Percentiles rank a stretch among this genome's conserved stretches.
Evolutionary conservation across 2,113 vertebrate species (phyloP).

Genomic region (Microtus ochrogaster): DNA sequence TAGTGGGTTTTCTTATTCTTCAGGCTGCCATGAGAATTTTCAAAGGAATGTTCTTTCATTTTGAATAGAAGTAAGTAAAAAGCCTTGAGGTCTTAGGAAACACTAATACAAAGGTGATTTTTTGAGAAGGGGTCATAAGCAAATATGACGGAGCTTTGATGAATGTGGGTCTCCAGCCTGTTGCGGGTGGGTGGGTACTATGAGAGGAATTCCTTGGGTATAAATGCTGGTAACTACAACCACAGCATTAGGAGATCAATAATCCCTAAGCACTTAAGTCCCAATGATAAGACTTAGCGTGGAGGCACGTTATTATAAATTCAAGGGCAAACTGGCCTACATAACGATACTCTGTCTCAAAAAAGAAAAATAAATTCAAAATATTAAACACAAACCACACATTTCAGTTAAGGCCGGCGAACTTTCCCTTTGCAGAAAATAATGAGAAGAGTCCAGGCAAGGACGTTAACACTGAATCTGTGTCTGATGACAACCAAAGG

Average conservation of each 20-base stretch:
- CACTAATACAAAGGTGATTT: not conserved
- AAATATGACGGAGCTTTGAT: not conserved
- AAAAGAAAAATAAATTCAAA: not conserved
- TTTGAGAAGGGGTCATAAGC: not conserved
- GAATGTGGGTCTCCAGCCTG: not conserved
- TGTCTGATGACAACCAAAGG: not conserved
- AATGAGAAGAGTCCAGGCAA: not conserved
- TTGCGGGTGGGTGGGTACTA: not conserved
- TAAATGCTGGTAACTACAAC: constrained; percentile 27
- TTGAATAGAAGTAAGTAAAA: constrained; percentile 49
- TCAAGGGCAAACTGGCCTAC: not conserved
- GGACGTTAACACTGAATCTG: too few relatives aligned
- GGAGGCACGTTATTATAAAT: not conserved
- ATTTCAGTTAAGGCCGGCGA: not conserved
- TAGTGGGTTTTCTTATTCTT: constrained; percentile 20
- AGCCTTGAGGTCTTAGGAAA: not conserved
- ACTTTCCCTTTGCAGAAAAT: not conserved
- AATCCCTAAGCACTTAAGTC: not conserved
- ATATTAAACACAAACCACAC: not conserved
- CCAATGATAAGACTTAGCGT: not conserved
- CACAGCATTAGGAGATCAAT: not conserved
- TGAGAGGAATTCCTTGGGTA: not conserved
- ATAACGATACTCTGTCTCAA: not conserved
- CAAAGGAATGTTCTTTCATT: constrained; percentile 53
- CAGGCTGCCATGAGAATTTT: constrained; percentile 27